A percentile compares a stretch with the other conserved stretches of the same genome.
Evolutionary conservation across 2,797 vertebrate genomes (phyloP).

Genomic region (Dendrocincla tyrannina): DNA sequence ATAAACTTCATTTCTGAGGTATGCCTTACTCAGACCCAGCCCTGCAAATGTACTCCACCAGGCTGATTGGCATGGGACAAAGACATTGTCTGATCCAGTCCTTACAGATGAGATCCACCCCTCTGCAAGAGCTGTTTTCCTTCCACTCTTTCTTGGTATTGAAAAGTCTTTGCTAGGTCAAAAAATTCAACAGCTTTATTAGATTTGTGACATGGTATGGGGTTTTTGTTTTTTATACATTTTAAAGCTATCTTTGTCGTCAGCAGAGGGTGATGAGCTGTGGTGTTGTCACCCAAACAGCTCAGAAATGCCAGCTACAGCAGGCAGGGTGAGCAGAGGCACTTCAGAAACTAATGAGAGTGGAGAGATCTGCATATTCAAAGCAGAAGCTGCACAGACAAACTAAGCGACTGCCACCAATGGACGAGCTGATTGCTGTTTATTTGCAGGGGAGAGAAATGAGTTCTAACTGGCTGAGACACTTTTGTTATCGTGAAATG

Average conservation of each 20-base stretch:
- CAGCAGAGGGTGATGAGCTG: neutral
- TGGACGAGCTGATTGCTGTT: neutral
- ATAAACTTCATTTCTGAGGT: neutral
- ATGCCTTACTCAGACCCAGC: neutral
- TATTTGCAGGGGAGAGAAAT: neutral
- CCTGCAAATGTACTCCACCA: neutral
- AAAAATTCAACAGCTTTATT: neutral
- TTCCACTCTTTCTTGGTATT: neutral
- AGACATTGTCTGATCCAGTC: neutral
- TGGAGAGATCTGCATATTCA: neutral
- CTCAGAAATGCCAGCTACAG: neutral
- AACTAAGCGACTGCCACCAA: neutral
- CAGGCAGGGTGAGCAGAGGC: neutral
- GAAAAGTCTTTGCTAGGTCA: neutral
- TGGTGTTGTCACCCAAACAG: neutral
- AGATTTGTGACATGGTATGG: neutral
- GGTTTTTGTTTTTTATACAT: neutral
- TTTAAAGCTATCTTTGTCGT: neutral
- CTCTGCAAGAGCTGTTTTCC: neutral
- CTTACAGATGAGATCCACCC: neutral
- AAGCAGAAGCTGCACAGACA: neutral
- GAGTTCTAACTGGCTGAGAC: neutral
- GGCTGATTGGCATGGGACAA: neutral
- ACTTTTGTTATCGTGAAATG: constrained; percentile 9
- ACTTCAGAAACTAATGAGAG: neutral